Evolutionary conservation across 2,113 vertebrate species (phyloP).

Genomic region (Rhipidura dahli): DNA sequence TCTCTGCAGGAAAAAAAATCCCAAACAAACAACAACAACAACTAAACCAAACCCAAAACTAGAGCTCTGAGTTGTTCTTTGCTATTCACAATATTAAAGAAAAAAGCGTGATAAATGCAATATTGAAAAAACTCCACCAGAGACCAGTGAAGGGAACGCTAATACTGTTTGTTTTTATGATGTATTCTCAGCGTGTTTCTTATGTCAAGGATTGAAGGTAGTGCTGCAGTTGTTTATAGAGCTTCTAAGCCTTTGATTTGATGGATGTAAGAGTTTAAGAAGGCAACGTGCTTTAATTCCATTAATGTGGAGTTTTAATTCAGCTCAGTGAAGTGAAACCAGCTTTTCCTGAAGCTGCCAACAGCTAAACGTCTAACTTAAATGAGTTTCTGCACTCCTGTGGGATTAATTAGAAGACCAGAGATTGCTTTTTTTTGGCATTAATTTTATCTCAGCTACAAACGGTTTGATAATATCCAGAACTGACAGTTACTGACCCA

Average conservation of each 20-base stretch:
- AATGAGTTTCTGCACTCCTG: slow-evolving; percentile 49
- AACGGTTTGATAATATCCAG: slow-evolving; percentile 24
- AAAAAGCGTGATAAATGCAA: not conserved
- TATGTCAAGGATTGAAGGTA: not conserved
- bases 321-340: slow-evolving; percentile 41
- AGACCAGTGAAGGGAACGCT: fast-evolving
- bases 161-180: not conserved
- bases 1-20: not conserved
- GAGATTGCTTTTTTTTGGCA: not conserved
- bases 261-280: slow-evolving; percentile 1
- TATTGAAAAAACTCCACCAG: not conserved
- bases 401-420: slow-evolving; percentile 56
- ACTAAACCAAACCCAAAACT: not conserved
- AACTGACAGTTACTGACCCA: not conserved
- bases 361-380: slow-evolving; percentile 39
- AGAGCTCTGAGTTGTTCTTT: not conserved
- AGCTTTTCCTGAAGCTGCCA: slow-evolving; percentile 4
- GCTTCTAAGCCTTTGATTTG: slow-evolving; percentile 33
- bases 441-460: slow-evolving; percentile 21
- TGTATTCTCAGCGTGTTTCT: not conserved
- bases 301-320: slow-evolving; percentile 51
- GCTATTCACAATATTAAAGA: not conserved
- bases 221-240: not conserved
- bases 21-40: not conserved
- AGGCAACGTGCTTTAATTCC: slow-evolving; percentile 19